Base-by-base conservation (phyloP, 2,888 invertebrate species). In the Caenorhabditis becei region DNA sequence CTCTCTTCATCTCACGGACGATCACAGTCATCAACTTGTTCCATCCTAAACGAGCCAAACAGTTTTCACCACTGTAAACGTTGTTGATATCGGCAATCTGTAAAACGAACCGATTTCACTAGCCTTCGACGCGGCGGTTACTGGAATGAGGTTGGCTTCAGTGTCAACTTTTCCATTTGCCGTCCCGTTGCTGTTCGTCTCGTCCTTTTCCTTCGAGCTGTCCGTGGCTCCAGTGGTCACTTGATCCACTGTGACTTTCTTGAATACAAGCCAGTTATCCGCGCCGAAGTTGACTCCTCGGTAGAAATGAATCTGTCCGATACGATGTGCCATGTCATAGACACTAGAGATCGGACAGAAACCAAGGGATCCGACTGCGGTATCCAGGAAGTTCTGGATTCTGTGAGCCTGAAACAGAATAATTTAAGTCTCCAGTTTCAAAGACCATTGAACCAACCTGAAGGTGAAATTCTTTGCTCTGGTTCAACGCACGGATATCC, bases 201-300 rank as follows among this genome's bases (percentile, higher is more conserved):
- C 81, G 24, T 81, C 79, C 16, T 77, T 79, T 35, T 71, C 83
- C 18, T 75, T 80, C 3, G 78, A 77, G 41, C 63, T 75, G 63
- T 84, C 84, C 0, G 77, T 69, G 7, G 70, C 51, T 18, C 81
- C 80, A 18, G 81, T 79, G 5, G 85, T 83, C 41, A 88, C 88
- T 69, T 88, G 88, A 62, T 88, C 88, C 14, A 88, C 87, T 16
- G 88, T 86, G 10, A 87, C 88, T 54, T 87, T 86, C 74, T 88
- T 88, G 87, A 88, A 88, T 0, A 88, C 88, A 10, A 88, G 83
- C 88, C 88, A 88, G 74, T 88, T 88, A 54, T 88, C 87, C 2
- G 88, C 88, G 3, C 87, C 88, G 65, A 88, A 88, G 70, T 88
- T 88, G 59, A 88, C 87, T 51, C 88, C 88, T 72, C 87, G 84